Evolutionary conservation across 1,140 invertebrate genomes (phyloP).

Genomic region (Euura lappo): DNA sequence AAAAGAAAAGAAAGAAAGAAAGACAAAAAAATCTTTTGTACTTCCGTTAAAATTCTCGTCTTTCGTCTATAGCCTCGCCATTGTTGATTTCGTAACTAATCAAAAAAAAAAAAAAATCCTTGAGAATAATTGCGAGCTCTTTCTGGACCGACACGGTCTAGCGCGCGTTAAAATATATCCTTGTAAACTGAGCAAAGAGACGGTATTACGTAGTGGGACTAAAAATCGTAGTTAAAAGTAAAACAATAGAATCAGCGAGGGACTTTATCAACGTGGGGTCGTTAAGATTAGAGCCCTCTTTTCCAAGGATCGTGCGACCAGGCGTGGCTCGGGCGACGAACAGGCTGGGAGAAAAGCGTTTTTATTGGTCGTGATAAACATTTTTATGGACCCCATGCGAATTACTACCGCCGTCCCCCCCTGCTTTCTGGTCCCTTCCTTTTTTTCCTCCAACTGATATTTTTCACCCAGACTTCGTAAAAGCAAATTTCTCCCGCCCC

Average conservation of each 20-base stretch:
- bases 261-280: slow-evolving; percentile 43
- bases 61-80: too few relatives aligned
- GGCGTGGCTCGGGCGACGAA: slow-evolving; percentile 7
- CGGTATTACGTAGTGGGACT: background rate
- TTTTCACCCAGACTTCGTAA: too few relatives aligned
- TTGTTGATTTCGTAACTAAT: too few relatives aligned
- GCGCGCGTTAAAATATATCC: too few relatives aligned
- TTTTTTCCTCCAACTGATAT: too few relatives aligned
- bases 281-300: slow-evolving; percentile 49
- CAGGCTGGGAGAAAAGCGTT: slow-evolving; percentile 27
- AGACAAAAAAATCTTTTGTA: too few relatives aligned
- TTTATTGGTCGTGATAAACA: slow-evolving; percentile 58
- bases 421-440: background rate
- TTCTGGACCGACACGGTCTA: too few relatives aligned
- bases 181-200: too few relatives aligned
- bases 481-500: background rate
- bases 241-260: slow-evolving; percentile 30
- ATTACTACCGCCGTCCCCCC: slow-evolving; percentile 40
- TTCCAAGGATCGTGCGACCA: slow-evolving; percentile 16
- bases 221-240: slow-evolving; percentile 25
- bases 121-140: too few relatives aligned
- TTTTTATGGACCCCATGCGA: slow-evolving; percentile 56
- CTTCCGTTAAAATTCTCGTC: too few relatives aligned
- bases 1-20: background rate
- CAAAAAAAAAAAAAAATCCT: too few relatives aligned